These are phyloP conservation scores for Congeria kusceri DNA, from an alignment of 2,888 invertebrate genomes.

Conservation along the genomic window DNA sequence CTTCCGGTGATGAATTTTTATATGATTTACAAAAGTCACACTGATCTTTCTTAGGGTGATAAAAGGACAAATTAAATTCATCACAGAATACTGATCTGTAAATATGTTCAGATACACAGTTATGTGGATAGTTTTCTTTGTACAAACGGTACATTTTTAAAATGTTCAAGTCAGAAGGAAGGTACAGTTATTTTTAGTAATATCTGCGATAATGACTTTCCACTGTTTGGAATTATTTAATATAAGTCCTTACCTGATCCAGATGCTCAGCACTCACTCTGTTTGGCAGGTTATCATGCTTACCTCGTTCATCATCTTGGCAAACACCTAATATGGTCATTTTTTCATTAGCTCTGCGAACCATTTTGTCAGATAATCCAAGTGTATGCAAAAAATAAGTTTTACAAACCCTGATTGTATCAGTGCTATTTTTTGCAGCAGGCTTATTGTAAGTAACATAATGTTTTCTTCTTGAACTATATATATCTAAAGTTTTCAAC, in stretches of 20 bases:
- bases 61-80: conserved; percentile 42
- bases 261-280: conserved; percentile 2
- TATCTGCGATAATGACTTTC: conserved; percentile 56
- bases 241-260: conserved; percentile 25
- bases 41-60: conserved; percentile 38
- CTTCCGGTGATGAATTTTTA: conserved; percentile 8
- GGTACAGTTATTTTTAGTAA: conserved; percentile 22
- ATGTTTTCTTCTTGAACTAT: background rate
- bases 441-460: background rate
- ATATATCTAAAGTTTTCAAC: background rate
- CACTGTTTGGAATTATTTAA: conserved; percentile 24
- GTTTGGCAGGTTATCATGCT: conserved; percentile 7
- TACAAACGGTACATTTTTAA: conserved; percentile 39
- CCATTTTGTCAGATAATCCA: conserved; percentile 21
- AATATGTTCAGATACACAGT: background rate
- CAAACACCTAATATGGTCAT: conserved; percentile 16
- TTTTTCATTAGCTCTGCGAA: conserved; percentile 16
- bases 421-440: background rate
- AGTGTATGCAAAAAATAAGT: conserved; percentile 36
- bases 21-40: conserved; percentile 33
- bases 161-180: conserved; percentile 22
- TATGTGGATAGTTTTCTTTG: background rate
- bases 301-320: conserved; percentile 22
- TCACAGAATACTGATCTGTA: conserved; percentile 36
- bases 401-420: conserved; percentile 21